phyloP scores from a whole-genome alignment of 2,888 invertebrate species.

The Eledona agricola region DNA sequence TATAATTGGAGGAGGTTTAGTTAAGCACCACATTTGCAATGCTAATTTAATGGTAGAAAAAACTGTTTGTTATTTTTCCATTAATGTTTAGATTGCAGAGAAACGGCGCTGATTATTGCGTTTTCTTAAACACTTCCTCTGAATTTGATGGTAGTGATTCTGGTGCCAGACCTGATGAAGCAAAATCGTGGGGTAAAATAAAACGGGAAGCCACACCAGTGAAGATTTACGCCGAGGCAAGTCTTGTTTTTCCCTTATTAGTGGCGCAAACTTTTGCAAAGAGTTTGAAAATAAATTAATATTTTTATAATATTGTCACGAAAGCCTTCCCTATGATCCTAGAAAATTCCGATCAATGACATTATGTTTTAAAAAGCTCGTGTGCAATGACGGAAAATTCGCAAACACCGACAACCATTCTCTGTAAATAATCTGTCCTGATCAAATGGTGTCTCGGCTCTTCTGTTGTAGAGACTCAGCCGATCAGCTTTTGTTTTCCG shows the following conservation, averaged over 20 bases:
- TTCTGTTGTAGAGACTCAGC: too few species aligned
- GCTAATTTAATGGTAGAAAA: constrained; percentile 93
- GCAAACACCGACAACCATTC: too few species aligned
- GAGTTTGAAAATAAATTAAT: constrained; percentile 3
- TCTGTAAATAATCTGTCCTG: too few species aligned
- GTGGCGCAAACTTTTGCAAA: constrained; percentile 96
- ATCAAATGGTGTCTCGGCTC: too few species aligned
- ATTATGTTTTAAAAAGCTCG: too few species aligned
- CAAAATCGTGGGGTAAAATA: constrained; percentile 99
- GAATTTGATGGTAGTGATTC: constrained; percentile 99
- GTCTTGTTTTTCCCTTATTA: constrained; percentile 91
- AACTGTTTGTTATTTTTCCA: not conserved
- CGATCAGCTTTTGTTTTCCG: too few species aligned
- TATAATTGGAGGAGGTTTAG: constrained; percentile 92
- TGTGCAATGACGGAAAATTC: too few species aligned
- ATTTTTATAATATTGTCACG: constrained; percentile 1
- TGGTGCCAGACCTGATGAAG: constrained; percentile 98
- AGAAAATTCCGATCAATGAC: too few species aligned
- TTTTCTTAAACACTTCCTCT: constrained; percentile 93
- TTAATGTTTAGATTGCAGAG: constrained; percentile 65
- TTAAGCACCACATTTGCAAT: constrained; percentile 99
- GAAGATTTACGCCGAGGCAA: constrained; percentile 94
- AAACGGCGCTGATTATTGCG: constrained; percentile 95
- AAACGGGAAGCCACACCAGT: constrained; percentile 86
- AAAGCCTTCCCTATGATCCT: too few species aligned